Evolutionary conservation across 2,797 vertebrate species (phyloP).

Genomic region (Clarias laeviceps): DNA sequence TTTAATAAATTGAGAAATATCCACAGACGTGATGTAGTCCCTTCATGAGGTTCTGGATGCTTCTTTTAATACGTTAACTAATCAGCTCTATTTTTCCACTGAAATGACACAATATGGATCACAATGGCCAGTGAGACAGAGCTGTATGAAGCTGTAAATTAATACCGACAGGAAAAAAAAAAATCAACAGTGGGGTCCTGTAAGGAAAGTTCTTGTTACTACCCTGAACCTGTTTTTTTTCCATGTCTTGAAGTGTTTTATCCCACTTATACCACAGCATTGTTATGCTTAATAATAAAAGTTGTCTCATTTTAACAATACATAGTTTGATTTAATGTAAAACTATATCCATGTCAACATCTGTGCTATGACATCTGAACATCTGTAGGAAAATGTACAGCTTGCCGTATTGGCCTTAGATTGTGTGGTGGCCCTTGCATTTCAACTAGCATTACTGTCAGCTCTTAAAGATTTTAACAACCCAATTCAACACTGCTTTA

Average conservation of each 20-base stretch:
- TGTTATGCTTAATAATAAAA: not conserved
- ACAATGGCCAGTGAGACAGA: not conserved
- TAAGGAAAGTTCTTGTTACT: not conserved
- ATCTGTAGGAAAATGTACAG: not conserved
- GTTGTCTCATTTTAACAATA: not conserved
- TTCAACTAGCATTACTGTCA: not conserved
- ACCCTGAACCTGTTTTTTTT: not conserved
- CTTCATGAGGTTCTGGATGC: not conserved
- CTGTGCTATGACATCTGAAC: not conserved
- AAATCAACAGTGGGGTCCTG: not conserved
- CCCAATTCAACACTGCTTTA: not conserved
- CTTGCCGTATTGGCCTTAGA: not conserved
- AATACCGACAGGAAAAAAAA: not conserved
- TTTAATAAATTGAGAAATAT: slow-evolving; percentile 29
- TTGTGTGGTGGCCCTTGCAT: not conserved
- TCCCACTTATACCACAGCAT: not conserved
- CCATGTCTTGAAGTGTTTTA: not conserved
- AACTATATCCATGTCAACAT: not conserved
- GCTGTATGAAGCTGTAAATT: not conserved
- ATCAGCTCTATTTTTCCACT: not conserved
- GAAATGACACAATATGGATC: not conserved
- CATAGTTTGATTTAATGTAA: not conserved
- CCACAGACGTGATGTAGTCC: slow-evolving; percentile 1
- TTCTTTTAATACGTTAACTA: not conserved
- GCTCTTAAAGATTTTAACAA: not conserved